Evolutionary conservation across 2,113 vertebrate genomes (phyloP), one percentile per base, ranked within the genome.

Genomic region (Cyrtonyx montezumae): DNA sequence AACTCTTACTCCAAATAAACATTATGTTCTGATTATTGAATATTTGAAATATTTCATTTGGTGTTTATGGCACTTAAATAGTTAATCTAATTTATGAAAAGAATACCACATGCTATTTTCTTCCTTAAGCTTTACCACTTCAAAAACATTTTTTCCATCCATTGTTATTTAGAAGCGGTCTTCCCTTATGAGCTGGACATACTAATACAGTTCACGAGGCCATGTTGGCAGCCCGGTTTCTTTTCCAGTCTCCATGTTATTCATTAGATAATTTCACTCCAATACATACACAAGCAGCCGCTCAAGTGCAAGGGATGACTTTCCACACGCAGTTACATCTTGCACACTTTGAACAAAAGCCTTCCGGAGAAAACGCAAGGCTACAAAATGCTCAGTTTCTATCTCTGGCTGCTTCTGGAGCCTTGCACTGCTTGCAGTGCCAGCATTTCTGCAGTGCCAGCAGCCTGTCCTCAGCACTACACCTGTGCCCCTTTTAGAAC

Each of bases 51-150:
- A 87, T 34, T 88, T 66, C 26, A 71, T 90, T 93, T 78, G 42
- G 43, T 69, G 30, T 21, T 95, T 13, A 5, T 23, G 19, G 48
- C 51, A 68, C 62, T 83, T 68, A 56, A 94, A 91, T 17, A 46
- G 87, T 95, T 95, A 91, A 91, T 74, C 25, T 55, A 74, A 88
- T 94, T 79, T 84, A 83, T 16, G 14, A 55, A n/a, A 84, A 68
- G 26, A 88, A 74, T 37, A 79, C 28, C 43, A 70, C 45, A 78
- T 63, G 63, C 10, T 83, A 17, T 48, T 75, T 90, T 86, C 26
- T 71, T 36, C 36, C 65, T 86, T 63, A 63, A 63, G 32, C 51
- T 80, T 67, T 68, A 36, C 9, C 43, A 62, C 28, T 84, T 67
- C 25, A 56, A 77, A 94, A 87, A 23, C 46, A 6, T 81, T 89